A percentile compares a stretch with the other conserved stretches of the same genome.
Conservation (phyloP, 2,888 invertebrate genomes). For the Eretmocerus hayati region DNA sequence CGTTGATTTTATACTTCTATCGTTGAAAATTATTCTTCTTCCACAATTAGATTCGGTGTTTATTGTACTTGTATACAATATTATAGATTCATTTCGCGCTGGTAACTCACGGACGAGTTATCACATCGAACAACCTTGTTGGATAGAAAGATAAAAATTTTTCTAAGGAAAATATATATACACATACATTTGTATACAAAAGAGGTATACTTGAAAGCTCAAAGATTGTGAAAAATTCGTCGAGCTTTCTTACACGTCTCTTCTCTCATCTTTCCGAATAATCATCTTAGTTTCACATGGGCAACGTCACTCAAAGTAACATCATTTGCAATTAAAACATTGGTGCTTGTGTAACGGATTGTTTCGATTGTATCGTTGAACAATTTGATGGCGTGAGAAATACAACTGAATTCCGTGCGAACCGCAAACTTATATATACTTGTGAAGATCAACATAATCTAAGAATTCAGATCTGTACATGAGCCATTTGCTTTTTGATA, state of each 20-base stretch:
- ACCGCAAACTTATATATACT: slow-evolving; percentile 30
- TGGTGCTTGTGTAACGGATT: slow-evolving; percentile 9
- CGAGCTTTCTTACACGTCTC: slow-evolving; percentile 18
- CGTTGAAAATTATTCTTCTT: slow-evolving; percentile 3
- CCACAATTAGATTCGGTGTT: slow-evolving; percentile 26
- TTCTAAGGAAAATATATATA: slow-evolving; percentile 18
- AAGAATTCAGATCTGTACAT: slow-evolving; percentile 43
- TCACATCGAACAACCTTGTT: slow-evolving; percentile 21
- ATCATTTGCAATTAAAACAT: slow-evolving; percentile 15
- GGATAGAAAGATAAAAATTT: slow-evolving; percentile 21
- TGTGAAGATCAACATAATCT: slow-evolving; percentile 37
- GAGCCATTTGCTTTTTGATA: slow-evolving; percentile 35
- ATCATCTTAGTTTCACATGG: slow-evolving; percentile 9
- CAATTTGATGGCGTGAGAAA: too few relatives aligned
- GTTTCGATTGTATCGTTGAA: slow-evolving; percentile 17
- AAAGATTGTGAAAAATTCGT: slow-evolving; percentile 11
- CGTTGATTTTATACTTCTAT: not conserved
- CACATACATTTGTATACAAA: slow-evolving; percentile 11
- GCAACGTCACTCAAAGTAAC: slow-evolving; percentile 16
- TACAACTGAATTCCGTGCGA: slow-evolving; percentile 37
- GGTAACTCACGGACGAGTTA: slow-evolving; percentile 1
- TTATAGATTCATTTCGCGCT: slow-evolving; percentile 12
- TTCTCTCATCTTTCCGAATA: slow-evolving; percentile 7
- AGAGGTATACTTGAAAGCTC: slow-evolving; percentile 20
- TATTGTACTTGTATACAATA: slow-evolving; percentile 17